Evolutionary conservation across 1,140 invertebrate genomes (phyloP).

Genomic region (Drosophila subpulchrella): DNA sequence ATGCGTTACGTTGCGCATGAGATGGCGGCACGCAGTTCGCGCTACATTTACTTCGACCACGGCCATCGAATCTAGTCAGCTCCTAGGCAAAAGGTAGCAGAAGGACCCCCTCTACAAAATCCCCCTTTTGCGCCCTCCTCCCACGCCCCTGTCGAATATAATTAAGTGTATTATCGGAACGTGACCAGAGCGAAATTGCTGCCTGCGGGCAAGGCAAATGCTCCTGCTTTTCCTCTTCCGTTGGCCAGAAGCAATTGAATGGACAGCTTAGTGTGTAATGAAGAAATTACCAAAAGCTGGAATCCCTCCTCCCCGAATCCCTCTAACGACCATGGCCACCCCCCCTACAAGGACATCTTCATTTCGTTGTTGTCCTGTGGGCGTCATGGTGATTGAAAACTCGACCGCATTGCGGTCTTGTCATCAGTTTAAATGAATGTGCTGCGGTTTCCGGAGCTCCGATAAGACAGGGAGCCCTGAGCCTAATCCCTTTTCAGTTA

Average conservation of each 20-base stretch:
- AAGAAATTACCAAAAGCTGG: slow-evolving; percentile 75
- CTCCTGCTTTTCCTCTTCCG: not conserved
- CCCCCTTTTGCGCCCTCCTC: not conserved
- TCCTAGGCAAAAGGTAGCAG: slow-evolving; percentile 50
- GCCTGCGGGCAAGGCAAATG: slow-evolving; percentile 43
- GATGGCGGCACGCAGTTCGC: slow-evolving; percentile 81
- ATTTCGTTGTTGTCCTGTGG: slow-evolving; percentile 46
- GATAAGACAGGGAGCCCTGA: slow-evolving; percentile 63
- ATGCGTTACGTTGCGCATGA: slow-evolving; percentile 77
- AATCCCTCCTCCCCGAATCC: not conserved
- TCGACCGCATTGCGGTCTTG: slow-evolving; percentile 77
- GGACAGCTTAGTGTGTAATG: slow-evolving; percentile 77
- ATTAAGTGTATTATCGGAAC: slow-evolving; percentile 79
- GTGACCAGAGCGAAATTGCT: slow-evolving; percentile 76
- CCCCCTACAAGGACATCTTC: slow-evolving; percentile 15
- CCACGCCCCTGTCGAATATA: slow-evolving; percentile 47
- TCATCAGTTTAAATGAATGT: slow-evolving; percentile 80
- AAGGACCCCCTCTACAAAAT: not conserved
- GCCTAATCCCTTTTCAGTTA: slow-evolving; percentile 70
- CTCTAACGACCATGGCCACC: not conserved
- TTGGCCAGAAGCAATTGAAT: slow-evolving; percentile 55
- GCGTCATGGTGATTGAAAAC: slow-evolving; percentile 80
- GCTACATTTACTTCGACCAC: slow-evolving; percentile 76
- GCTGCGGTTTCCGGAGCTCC: slow-evolving; percentile 57
- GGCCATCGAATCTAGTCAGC: slow-evolving; percentile 66